These are phyloP conservation scores for Gymnothorax javanicus DNA, from an alignment of 2,797 vertebrate species.

Conservation along the genomic window DNA sequence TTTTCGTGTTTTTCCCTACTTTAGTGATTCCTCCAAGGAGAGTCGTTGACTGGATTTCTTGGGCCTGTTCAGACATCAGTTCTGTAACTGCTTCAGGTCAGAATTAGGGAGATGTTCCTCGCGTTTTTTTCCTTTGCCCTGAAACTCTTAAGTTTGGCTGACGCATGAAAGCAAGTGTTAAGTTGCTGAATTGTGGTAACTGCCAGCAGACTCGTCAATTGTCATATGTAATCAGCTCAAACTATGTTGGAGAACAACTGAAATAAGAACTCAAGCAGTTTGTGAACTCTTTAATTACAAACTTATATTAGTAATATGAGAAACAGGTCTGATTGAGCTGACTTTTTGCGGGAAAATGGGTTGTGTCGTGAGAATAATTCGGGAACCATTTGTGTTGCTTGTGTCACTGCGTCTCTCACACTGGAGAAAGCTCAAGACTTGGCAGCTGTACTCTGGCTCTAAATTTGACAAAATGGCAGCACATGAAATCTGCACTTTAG, in stretches of 20 bases:
- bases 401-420: no score
- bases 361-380: neutral
- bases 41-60: neutral
- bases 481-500: no score
- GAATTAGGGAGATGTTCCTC: neutral
- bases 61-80: neutral
- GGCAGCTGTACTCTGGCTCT: no score
- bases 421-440: no score
- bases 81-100: neutral
- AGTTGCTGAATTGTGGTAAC: neutral
- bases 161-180: neutral
- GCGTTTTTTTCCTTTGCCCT: no score
- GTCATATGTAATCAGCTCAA: neutral
- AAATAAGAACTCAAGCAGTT: no score
- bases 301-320: neutral
- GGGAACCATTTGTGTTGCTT: no score
- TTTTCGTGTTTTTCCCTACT: neutral
- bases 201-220: neutral
- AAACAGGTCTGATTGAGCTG: neutral
- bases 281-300: neutral
- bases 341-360: neutral
- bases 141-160: no score
- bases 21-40: neutral
- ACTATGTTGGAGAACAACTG: neutral
- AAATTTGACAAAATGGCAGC: no score